Evolutionary conservation across 1,140 invertebrate species (phyloP).

Genomic region (Linepithema humile): DNA sequence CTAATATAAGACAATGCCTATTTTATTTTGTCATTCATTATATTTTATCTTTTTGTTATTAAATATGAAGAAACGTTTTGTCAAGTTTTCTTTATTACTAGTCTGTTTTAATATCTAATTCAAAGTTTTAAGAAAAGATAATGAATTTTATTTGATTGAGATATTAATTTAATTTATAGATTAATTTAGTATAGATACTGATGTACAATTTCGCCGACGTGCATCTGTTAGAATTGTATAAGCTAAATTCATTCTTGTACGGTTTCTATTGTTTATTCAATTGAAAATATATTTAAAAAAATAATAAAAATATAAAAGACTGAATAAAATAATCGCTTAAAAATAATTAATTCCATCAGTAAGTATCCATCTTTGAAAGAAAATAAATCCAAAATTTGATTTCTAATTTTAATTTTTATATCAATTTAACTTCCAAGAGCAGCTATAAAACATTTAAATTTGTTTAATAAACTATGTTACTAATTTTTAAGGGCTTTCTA

Average conservation of each 20-base stretch:
- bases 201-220: not conserved
- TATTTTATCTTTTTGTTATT: too few relatives aligned
- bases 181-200: not conserved
- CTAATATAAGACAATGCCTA: not conserved
- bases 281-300: too few relatives aligned
- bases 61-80: not conserved
- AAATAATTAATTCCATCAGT: too few relatives aligned
- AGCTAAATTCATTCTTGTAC: too few relatives aligned
- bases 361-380: not conserved
- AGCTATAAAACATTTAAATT: not conserved
- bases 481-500: not conserved
- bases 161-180: not conserved
- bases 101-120: not conserved
- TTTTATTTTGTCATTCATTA: too few relatives aligned
- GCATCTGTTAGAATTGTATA: too few relatives aligned
- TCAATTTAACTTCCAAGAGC: not conserved
- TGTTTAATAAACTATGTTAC: not conserved
- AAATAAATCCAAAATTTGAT: not conserved
- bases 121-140: not conserved
- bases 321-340: too few relatives aligned
- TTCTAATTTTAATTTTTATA: too few relatives aligned
- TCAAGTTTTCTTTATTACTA: not conserved
- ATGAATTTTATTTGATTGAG: not conserved
- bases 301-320: too few relatives aligned
- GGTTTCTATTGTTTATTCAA: too few relatives aligned